Base-by-base conservation (phyloP, 2,113 vertebrate genomes). In the Dicrurus megarhynchus region DNA sequence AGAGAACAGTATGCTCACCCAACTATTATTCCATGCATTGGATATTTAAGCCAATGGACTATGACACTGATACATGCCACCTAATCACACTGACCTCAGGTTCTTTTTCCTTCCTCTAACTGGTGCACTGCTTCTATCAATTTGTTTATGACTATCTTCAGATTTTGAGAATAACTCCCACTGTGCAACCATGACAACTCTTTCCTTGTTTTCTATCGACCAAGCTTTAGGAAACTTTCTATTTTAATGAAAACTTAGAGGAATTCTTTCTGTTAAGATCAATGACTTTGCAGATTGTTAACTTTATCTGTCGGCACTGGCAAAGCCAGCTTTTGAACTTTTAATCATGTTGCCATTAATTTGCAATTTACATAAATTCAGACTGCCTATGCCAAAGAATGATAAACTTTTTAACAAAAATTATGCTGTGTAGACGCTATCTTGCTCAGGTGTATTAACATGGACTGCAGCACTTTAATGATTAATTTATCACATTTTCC, bases 21-120 rank as follows among this genome's bases (percentile, higher is more conserved):
- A 93, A 64, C 52, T 75, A 74, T 50, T 92, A 78, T 71, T 96
- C 83, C 77, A 69, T 39, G 46, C 75, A 84, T 1, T 84, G 70
- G 61, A 56, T 86, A 73, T 75, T 92, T 67, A 86, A 96, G 59
- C 55, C 67, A 95, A 60, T 94, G 93, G 83, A 84, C 93, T 83
- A 79, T 91, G 89, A 96, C 67, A 53, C 21, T 65, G 53, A 92
- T 70, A 90, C 30, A 49, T 37, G 27, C 11, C 70, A 68, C 23
- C 59, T 81, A 79, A 67, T 77, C 89, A 55, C 44, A 63, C n/a
- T 49, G 46, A 93, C 71, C n/a, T 80, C 35, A 61, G 65, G 55
- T 64, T 77, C 30, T 44, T 88, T 87, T 46, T 61, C 46, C 49
- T 78, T 90, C 46, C 46, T 81, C 27, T 59, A 64, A 52, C 9